Evolutionary conservation across 2,888 invertebrate species (phyloP).

Genomic region (Hylaea fasciaria): DNA sequence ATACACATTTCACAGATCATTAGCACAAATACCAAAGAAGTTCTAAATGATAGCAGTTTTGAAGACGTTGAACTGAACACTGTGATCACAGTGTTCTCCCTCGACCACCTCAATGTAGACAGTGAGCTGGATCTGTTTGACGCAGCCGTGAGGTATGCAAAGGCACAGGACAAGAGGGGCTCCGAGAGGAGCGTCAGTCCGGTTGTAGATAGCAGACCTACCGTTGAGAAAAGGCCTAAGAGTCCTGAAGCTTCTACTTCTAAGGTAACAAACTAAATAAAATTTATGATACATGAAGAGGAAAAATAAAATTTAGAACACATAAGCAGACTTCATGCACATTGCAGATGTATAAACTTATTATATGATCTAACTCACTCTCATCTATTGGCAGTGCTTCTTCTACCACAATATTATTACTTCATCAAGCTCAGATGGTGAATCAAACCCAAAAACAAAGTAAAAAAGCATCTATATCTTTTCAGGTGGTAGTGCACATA

Average conservation of each 20-base stretch:
- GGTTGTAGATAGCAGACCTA: conserved; percentile 56
- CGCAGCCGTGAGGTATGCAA: conserved; percentile 86
- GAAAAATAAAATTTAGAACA: too few relatives aligned
- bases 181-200: conserved; percentile 65
- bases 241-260: conserved; percentile 75
- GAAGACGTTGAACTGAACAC: conserved; percentile 91
- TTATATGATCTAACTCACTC: too few relatives aligned
- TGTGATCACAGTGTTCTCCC: conserved; percentile 89
- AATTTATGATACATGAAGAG: too few relatives aligned
- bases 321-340: too few relatives aligned
- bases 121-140: conserved; percentile 92
- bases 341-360: too few relatives aligned
- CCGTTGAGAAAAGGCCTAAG: conserved; percentile 59
- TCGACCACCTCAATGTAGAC: conserved; percentile 89
- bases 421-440: too few relatives aligned
- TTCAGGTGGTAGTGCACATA: conserved; percentile 67
- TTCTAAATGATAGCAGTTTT: conserved; percentile 90
- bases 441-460: not conserved
- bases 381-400: too few relatives aligned
- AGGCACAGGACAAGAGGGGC: conserved; percentile 67
- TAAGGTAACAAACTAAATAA: conserved; percentile 38
- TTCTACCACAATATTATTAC: too few relatives aligned
- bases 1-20: conserved; percentile 85
- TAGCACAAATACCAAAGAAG: conserved; percentile 90
- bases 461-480: not conserved